Conservation (phyloP, 2,797 vertebrate species). For the Crocodylus rhombifer region DNA sequence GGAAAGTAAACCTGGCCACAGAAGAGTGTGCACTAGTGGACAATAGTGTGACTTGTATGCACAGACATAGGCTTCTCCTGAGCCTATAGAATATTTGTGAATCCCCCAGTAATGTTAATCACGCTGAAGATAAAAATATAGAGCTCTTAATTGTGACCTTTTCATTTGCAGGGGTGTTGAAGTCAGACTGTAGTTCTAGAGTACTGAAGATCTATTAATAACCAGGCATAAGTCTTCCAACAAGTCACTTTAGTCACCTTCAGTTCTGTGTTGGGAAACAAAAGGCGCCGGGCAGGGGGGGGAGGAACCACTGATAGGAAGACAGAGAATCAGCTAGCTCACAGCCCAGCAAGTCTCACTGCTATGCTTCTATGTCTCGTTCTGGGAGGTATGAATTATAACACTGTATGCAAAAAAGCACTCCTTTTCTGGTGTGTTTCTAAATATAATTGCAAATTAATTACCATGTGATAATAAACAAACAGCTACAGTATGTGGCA, state of each 20-base stretch:
- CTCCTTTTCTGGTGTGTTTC: slow-evolving; percentile 57
- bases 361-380: slow-evolving; percentile 56
- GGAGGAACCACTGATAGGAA: slow-evolving; percentile 46
- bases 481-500: slow-evolving; percentile 55
- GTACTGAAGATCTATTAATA: neutral
- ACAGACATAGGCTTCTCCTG: neutral
- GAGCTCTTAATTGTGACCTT: neutral
- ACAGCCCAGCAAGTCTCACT: slow-evolving; percentile 48
- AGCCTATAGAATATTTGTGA: neutral
- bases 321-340: slow-evolving; percentile 58
- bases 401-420: neutral
- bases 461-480: slow-evolving; percentile 66
- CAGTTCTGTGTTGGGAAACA: slow-evolving; percentile 38
- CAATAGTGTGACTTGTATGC: neutral
- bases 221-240: slow-evolving; percentile 19
- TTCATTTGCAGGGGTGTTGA: neutral
- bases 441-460: slow-evolving; percentile 75
- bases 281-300: slow-evolving; percentile 4
- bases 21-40: neutral
- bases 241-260: slow-evolving; percentile 36
- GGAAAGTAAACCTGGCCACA: neutral
- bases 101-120: neutral
- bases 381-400: slow-evolving; percentile 68
- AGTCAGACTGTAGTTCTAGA: neutral
- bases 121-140: neutral